A percentile compares a stretch with the other conserved stretches of the same genome.
These are phyloP conservation scores for Panulirus ornatus DNA, from an alignment of 1,140 invertebrate genomes.

Conservation along the genomic window DNA sequence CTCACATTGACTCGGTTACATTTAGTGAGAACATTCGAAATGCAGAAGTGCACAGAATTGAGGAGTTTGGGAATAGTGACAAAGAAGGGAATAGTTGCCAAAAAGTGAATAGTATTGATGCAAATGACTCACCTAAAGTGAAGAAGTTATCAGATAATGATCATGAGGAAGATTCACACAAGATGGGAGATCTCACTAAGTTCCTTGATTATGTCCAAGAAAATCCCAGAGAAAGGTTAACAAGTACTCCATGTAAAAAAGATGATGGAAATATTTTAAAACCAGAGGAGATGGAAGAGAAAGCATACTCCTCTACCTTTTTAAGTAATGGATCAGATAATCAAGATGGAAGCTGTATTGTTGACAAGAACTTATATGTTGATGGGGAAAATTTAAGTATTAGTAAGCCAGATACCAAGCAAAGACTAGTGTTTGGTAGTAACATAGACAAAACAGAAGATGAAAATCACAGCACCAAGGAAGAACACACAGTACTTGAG, in stretches of 20 bases:
- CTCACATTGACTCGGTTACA: slow-evolving; percentile 21
- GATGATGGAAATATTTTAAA: not conserved
- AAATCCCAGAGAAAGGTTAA: slow-evolving; percentile 13
- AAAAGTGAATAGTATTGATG: not conserved
- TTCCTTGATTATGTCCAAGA: slow-evolving; percentile 47
- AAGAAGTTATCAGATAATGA: slow-evolving; percentile 5
- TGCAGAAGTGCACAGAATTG: not conserved
- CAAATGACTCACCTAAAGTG: not conserved
- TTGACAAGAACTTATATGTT: not conserved
- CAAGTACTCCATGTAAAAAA: slow-evolving; percentile 63
- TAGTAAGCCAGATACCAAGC: not conserved
- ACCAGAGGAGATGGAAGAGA: not conserved
- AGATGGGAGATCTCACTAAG: slow-evolving; percentile 33
- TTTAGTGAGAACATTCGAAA: slow-evolving; percentile 65
- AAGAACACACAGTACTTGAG: not conserved
- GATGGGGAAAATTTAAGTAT: not conserved
- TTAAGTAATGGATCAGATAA: not conserved
- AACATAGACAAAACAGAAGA: not conserved
- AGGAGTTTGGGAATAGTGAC: not conserved
- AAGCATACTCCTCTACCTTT: not conserved
- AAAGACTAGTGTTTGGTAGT: slow-evolving; percentile 24
- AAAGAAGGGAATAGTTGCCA: not conserved
- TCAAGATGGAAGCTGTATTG: not conserved
- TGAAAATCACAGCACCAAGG: not conserved
- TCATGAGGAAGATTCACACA: not conserved